These are phyloP conservation scores for Bradynema listronoti DNA, from an alignment of 1,140 invertebrate species.

Conservation along the genomic window DNA sequence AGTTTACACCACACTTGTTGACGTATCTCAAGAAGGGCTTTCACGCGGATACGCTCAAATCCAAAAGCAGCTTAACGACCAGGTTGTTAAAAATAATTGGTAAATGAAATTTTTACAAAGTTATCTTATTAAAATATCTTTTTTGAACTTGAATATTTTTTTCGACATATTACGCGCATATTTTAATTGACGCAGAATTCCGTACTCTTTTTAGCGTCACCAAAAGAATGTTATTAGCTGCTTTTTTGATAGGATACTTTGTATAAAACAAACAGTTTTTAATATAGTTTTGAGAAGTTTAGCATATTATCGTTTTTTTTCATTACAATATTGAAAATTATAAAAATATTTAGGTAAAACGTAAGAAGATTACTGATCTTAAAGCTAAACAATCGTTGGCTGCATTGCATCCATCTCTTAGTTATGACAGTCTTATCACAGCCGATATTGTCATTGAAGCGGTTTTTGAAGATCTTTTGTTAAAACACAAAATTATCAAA, in stretches of 20 bases:
- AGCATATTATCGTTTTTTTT: no score
- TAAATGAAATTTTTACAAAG: no score
- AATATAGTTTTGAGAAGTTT: no score
- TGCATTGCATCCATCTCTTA: conserved; percentile 72
- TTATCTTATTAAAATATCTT: no score
- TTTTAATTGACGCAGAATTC: background rate
- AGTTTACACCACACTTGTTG: conserved; percentile 77
- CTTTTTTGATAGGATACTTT: no score
- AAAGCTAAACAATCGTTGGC: conserved; percentile 69
- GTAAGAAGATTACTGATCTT: conserved; percentile 64
- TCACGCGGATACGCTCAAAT: conserved; percentile 83
- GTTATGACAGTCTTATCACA: conserved; percentile 77
- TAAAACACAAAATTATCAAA: conserved; percentile 94
- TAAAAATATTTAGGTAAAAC: conserved; percentile 65
- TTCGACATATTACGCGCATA: no score
- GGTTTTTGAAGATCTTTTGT: conserved; percentile 89
- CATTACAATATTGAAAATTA: no score
- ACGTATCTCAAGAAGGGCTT: conserved; percentile 74
- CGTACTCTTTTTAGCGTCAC: background rate
- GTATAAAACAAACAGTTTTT: no score
- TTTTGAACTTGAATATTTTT: no score
- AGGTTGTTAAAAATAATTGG: no score
- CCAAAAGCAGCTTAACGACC: conserved; percentile 71
- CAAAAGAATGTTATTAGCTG: no score
- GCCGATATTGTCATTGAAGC: conserved; percentile 95